These are phyloP conservation scores for Apocheima hispidaria DNA, from an alignment of 2,888 invertebrate genomes.

Conservation along the genomic window DNA sequence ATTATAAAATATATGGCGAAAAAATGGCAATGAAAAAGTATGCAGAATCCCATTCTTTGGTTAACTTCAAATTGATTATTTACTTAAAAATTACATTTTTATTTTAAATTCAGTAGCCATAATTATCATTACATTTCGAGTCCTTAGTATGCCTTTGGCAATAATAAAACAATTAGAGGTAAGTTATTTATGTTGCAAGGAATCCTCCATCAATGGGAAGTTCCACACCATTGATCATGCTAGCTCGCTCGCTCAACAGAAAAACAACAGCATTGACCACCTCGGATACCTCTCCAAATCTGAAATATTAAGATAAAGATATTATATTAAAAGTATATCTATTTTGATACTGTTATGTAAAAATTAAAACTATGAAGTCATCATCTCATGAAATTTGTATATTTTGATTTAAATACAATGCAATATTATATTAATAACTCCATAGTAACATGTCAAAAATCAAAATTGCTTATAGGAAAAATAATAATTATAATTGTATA, in stretches of 20 bases:
- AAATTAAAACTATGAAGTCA: not conserved
- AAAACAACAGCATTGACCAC: constrained; percentile 93
- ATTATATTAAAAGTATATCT: not conserved
- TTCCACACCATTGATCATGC: constrained; percentile 92
- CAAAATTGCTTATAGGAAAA: too few relatives aligned
- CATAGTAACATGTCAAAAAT: too few relatives aligned
- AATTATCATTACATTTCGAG: constrained; percentile 32
- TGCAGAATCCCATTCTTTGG: constrained; percentile 27
- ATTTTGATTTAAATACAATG: too few relatives aligned
- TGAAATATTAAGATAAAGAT: constrained; percentile 52
- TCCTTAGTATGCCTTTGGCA: constrained; percentile 21
- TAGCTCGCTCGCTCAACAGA: constrained; percentile 91
- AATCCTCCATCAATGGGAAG: constrained; percentile 94
- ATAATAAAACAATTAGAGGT: constrained; percentile 3
- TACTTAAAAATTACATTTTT: constrained; percentile 20
- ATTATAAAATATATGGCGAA: constrained; percentile 13
- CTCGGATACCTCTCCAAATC: constrained; percentile 92
- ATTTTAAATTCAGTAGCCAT: constrained; percentile 18
- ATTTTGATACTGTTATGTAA: not conserved
- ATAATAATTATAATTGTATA: too few relatives aligned
- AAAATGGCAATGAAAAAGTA: constrained; percentile 11
- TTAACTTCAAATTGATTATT: constrained; percentile 20
- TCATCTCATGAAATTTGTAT: not conserved
- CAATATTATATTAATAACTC: too few relatives aligned
- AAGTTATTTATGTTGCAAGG: constrained; percentile 76